Conservation (phyloP, 2,113 vertebrate genomes). For the Halcyon senegalensis region DNA sequence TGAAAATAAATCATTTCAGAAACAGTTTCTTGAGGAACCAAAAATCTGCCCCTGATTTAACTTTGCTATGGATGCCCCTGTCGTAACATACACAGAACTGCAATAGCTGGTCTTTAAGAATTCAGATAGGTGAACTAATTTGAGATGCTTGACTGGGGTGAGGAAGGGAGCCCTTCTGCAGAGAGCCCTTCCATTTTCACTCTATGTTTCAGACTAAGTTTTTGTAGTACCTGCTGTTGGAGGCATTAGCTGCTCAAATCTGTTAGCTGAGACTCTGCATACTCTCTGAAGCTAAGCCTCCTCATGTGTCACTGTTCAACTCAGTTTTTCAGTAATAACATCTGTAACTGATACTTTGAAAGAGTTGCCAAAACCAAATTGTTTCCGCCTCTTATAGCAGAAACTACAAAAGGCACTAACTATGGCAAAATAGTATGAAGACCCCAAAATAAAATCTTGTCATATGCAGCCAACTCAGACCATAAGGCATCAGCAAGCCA, state of each 20-base stretch:
- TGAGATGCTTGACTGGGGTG: neutral
- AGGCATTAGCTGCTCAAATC: neutral
- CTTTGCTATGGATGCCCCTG: neutral
- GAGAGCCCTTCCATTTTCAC: neutral
- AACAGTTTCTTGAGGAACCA: constrained; percentile 11
- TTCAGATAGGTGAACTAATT: neutral
- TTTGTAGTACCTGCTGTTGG: neutral
- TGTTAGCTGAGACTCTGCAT: neutral
- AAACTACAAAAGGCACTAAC: neutral
- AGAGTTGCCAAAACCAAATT: neutral
- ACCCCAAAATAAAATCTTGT: neutral
- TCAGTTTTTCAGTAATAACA: neutral
- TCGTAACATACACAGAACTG: neutral
- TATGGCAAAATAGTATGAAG: neutral
- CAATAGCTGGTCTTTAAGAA: neutral
- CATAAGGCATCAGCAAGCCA: neutral
- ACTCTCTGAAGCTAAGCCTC: neutral
- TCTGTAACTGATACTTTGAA: neutral
- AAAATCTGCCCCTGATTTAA: neutral
- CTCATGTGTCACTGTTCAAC: neutral
- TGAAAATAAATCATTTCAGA: constrained; percentile 45
- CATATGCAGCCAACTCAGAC: neutral
- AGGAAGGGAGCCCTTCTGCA: neutral
- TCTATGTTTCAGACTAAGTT: neutral
- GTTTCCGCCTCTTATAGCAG: neutral